Percentiles rank a stretch among this genome's conserved stretches.
Evolutionary conservation across 2,888 invertebrate genomes (phyloP).

Genomic region (Poecilobothrus nobilitatus): DNA sequence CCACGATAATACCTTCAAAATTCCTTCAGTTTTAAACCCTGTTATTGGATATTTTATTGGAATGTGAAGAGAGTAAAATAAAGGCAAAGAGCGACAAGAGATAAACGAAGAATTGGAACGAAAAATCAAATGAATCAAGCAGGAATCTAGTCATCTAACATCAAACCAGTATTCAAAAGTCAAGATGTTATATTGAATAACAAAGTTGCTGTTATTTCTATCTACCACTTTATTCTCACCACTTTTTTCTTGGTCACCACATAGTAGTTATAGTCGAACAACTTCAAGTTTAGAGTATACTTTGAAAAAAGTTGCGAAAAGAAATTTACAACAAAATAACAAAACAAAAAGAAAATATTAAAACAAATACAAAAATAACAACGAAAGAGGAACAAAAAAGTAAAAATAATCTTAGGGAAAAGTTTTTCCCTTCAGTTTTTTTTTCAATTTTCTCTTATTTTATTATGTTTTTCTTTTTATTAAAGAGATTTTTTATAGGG

Average conservation of each 20-base stretch:
- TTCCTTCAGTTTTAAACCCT: too few relatives aligned
- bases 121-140: not conserved
- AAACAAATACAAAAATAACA: not conserved
- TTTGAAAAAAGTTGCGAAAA: not conserved
- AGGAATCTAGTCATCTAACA: not conserved
- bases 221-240: too few relatives aligned
- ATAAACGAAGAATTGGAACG: too few relatives aligned
- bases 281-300: not conserved
- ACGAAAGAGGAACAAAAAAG: not conserved
- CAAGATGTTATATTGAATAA: not conserved
- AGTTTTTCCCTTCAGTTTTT: not conserved
- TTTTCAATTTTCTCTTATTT: not conserved
- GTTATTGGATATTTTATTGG: too few relatives aligned
- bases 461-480: not conserved
- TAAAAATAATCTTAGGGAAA: not conserved
- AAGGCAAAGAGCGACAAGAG: too few relatives aligned
- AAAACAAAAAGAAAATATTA: not conserved
- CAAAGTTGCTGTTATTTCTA: not conserved
- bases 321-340: not conserved
- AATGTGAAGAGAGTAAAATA: too few relatives aligned
- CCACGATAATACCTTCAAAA: too few relatives aligned
- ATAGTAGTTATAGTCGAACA: too few relatives aligned
- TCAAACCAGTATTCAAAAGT: not conserved
- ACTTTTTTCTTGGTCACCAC: too few relatives aligned
- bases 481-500: not conserved